Evolutionary conservation across 53 echinoderm and acorn worm species (phyloP), one percentile per base, ranked within the genome.

Genomic region (Henricia sp.): DNA sequence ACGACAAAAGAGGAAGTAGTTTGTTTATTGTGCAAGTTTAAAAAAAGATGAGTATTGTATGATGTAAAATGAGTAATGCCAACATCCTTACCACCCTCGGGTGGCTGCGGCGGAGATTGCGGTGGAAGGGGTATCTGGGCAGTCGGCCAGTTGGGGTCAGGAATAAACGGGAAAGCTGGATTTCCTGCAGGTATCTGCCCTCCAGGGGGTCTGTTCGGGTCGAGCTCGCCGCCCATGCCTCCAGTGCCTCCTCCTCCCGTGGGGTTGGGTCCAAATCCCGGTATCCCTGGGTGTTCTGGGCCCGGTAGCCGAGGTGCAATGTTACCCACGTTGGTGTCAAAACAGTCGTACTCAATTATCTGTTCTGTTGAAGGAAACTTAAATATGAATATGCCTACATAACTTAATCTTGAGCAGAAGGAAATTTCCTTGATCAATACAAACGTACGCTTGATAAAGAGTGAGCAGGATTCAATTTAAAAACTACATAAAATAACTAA

Each of bases 291-390:
- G 4, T 25, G 28, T 19, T 24, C 64, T 20, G 50, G 37, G 8
- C 50, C 50, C 44, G 80, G 80, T 65, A 29, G 34, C 37, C 3
- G 27, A 0, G n/a, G 10, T 0, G 80, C 46, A 48, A 34, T 6
- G 30, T 80, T 80, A 1, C 62, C 71, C 25, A 62, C 46, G 36
- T 85, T 72, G 59, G 50, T 52, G 44, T 71, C 64, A 19, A 72
- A 72, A 72, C 85, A 85, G 63, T 85, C 84, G 60, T 71, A 84
- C 60, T 84, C 84, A 19, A 71, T 57, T 14, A 84, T 42, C 63
- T 42, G 62, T 36, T 72, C 85, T 85, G 72, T 50, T 4, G 29
- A 30, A 17, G 14, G 12, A 60, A 32, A 26, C 17, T 34, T 32
- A 33, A 60, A 29, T 16, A 29, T n/a, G n/a, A n/a, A n/a, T n/a